These are phyloP conservation scores for Neomorphus geoffroyi DNA, from an alignment of 2,797 vertebrate species.

Conservation along the genomic window DNA sequence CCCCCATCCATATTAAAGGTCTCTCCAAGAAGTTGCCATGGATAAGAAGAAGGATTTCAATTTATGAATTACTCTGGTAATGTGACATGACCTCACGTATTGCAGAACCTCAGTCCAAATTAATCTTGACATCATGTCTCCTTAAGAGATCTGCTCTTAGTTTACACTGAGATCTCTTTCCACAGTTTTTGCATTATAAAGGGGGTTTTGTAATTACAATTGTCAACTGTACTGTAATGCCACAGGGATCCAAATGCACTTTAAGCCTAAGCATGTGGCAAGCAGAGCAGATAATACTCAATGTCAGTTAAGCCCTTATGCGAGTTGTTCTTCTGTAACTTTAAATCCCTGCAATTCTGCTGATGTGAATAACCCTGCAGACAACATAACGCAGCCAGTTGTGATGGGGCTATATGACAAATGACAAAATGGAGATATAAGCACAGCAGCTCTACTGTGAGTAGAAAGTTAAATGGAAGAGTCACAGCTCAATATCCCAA, in stretches of 20 bases:
- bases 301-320: background rate
- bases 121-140: background rate
- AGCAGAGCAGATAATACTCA: background rate
- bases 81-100: background rate
- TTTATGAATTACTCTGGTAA: background rate
- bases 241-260: background rate
- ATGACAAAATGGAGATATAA: background rate
- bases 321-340: conserved; percentile 18
- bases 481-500: background rate
- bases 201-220: conserved; percentile 1
- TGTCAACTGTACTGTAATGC: background rate
- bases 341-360: background rate
- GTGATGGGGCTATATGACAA: background rate
- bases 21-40: background rate
- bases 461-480: background rate
- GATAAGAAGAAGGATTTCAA: background rate
- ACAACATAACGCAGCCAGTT: background rate
- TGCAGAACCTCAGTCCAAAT: background rate
- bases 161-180: background rate
- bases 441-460: background rate
- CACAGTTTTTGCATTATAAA: background rate
- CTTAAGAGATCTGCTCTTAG: background rate
- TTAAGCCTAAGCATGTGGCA: conserved; percentile 36
- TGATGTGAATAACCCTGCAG: background rate
- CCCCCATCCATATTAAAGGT: background rate